Evolutionary conservation across 2,797 vertebrate genomes (phyloP), one percentile per base, ranked within the genome.

Genomic region (Cetoscarus ocellatus): DNA sequence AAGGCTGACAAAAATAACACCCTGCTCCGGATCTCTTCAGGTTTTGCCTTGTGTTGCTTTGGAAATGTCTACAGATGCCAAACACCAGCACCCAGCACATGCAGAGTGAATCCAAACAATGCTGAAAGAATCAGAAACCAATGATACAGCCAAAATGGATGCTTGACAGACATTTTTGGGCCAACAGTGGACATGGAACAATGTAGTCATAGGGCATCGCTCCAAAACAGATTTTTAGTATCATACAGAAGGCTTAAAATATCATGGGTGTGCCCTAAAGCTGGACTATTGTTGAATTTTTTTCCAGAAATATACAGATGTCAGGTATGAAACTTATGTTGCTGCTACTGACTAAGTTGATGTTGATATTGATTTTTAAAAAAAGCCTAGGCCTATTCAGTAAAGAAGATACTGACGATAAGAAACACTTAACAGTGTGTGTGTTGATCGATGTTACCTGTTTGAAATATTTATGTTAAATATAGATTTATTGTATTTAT

Each of bases 81-180:
- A 52, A 35, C 49, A 52, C 18, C 36, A 55, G 49, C 60, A 70
- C 63, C 40, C 61, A 49, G 36, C 64, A 61, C 62, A 70, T 70
- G 73, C 61, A 43, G 64, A 64, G 43, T 40, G 49, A 39, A 59
- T 13, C 72, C 47, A 67, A 78, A 65, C 54, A 79, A 58, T 44
- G 52, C 51, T 65, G 47, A 74, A 5, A 55, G 48, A 61, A 40
- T 3, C 9, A 42, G 18, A 44, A 55, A 69, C 63, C 9, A 76
- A 47, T 68, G 69, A 61, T 61, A 61, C 50, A 71, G 67, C 48
- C 55, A 67, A 35, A 27, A 79, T 34, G 51, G 45, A 77, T 14
- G 19, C 14, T 65, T 77, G 74, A 80, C 62, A 59, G 80, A 84
- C 73, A 67, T 73, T 76, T 86, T 78, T 12, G 75, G 82, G 82